A percentile compares a stretch with the other conserved stretches of the same genome.
Evolutionary conservation across 2,113 vertebrate genomes (phyloP).

Genomic region (Taurulus bubalis): DNA sequence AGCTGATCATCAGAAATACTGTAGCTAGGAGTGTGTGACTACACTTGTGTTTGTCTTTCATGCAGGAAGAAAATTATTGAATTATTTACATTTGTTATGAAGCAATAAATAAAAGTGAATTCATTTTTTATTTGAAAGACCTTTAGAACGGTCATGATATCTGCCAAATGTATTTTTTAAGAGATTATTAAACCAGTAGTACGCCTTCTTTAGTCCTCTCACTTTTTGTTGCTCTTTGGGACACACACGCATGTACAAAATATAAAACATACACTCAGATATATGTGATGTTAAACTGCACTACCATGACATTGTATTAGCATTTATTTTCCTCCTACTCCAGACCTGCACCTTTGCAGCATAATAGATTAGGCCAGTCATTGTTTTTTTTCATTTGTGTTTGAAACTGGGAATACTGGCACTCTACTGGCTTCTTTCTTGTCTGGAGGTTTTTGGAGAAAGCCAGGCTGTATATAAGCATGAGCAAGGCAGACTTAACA

Average conservation of each 20-base stretch:
- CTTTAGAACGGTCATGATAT: constrained; percentile 1
- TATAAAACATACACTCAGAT: background rate
- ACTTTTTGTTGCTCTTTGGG: constrained; percentile 1
- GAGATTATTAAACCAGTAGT: background rate
- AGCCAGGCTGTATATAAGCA: constrained; percentile 20
- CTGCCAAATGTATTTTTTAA: background rate
- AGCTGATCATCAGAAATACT: constrained; percentile 32
- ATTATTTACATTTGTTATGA: background rate
- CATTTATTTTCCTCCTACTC: constrained; percentile 11
- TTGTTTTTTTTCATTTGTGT: background rate
- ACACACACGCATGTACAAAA: constrained; percentile 1
- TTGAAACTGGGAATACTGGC: constrained; percentile 5
- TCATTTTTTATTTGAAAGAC: constrained; percentile 9
- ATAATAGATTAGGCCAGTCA: constrained; percentile 39
- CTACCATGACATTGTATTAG: constrained; percentile 23
- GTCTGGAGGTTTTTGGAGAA: constrained; percentile 34
- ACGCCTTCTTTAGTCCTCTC: background rate
- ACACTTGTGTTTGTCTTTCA: background rate
- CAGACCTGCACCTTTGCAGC: constrained; percentile 14
- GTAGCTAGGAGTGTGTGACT: background rate
- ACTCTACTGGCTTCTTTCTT: background rate
- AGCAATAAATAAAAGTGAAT: background rate
- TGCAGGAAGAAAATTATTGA: background rate
- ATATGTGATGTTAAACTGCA: background rate
- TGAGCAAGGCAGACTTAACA: constrained; percentile 9